Conservation (phyloP, 2,888 invertebrate genomes). For the Cosmia pyralina region DNA sequence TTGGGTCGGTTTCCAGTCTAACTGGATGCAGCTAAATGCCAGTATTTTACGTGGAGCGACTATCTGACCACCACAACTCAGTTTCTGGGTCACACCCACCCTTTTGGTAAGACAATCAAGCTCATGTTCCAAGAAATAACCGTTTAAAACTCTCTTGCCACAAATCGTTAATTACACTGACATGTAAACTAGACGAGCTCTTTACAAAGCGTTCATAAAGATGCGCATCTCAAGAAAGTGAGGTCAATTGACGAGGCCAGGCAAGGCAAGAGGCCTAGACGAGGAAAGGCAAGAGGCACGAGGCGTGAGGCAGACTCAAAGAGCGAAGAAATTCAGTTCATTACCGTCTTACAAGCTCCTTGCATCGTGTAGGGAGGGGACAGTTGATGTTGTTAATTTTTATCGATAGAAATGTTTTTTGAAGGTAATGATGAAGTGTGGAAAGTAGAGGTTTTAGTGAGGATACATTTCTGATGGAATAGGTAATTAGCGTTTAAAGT, state of each 20-base stretch:
- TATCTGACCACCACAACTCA: neutral
- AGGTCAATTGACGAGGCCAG: slow-evolving; percentile 62
- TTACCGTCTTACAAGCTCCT: slow-evolving; percentile 85
- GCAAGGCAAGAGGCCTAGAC: slow-evolving; percentile 43
- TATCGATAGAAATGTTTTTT: slow-evolving; percentile 53
- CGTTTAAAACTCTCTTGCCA: neutral
- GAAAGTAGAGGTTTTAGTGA: too few relatives aligned
- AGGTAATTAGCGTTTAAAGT: neutral
- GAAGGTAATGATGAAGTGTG: neutral
- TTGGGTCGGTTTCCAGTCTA: neutral
- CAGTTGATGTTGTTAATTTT: neutral
- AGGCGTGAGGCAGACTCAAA: slow-evolving; percentile 76
- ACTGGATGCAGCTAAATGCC: neutral
- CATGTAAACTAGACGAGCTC: slow-evolving; percentile 44
- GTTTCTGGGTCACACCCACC: neutral
- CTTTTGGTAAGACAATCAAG: neutral
- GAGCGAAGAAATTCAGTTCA: slow-evolving; percentile 83
- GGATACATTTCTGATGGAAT: neutral
- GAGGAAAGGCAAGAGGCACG: slow-evolving; percentile 35
- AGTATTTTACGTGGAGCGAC: neutral
- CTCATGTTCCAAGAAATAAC: neutral
- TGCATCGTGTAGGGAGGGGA: slow-evolving; percentile 68
- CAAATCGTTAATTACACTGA: slow-evolving; percentile 24
- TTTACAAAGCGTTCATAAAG: slow-evolving; percentile 54
- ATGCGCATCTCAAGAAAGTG: slow-evolving; percentile 66